Conservation (phyloP, 2,888 invertebrate genomes). For the Tubulanus polymorphus region DNA sequence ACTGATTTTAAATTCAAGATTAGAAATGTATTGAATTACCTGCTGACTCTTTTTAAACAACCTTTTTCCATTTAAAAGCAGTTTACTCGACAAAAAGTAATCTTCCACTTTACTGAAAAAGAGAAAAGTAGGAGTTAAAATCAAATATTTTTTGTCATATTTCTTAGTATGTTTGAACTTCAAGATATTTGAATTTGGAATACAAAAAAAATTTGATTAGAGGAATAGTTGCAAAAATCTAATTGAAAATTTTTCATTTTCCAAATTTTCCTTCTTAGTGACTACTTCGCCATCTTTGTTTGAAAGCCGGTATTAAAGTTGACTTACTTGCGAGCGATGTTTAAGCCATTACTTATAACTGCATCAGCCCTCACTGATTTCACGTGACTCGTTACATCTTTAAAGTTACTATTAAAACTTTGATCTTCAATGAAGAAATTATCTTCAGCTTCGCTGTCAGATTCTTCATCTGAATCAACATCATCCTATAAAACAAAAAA, state of each 20-base stretch:
- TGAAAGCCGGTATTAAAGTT: too few species aligned
- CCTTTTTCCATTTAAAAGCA: neutral
- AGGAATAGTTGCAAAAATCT: too few species aligned
- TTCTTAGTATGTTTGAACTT: too few species aligned
- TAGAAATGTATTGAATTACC: too few species aligned
- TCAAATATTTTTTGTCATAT: too few species aligned
- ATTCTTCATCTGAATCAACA: neutral
- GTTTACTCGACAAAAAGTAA: neutral
- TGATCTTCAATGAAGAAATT: neutral
- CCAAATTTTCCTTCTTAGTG: too few species aligned
- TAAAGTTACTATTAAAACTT: neutral
- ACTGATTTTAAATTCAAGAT: too few species aligned
- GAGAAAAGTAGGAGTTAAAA: neutral
- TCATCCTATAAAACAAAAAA: too few species aligned
- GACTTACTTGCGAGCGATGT: neutral
- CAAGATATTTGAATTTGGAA: too few species aligned
- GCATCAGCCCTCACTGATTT: neutral
- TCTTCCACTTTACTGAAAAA: slow-evolving; percentile 1
- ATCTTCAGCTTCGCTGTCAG: neutral
- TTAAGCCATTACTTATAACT: neutral
- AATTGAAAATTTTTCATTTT: too few species aligned
- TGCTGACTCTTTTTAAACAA: neutral
- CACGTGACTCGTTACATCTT: neutral
- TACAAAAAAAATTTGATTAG: too few species aligned
- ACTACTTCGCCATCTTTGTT: too few species aligned